Evolutionary conservation across 2,888 invertebrate genomes (phyloP).

Genomic region (Panorpa germanica): DNA sequence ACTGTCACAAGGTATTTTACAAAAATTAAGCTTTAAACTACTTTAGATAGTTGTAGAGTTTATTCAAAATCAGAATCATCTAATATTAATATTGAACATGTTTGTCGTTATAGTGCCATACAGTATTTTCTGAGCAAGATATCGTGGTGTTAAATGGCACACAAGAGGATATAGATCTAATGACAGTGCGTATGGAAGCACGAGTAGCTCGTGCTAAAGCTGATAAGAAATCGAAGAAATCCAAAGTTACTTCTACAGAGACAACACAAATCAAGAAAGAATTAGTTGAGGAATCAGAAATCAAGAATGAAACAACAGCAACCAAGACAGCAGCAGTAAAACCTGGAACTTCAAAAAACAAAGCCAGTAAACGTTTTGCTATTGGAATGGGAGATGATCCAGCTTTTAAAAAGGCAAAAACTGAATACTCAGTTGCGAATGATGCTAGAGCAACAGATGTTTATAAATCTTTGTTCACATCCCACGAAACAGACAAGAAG

Average conservation of each 20-base stretch:
- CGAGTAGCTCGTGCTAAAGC: conserved; percentile 47
- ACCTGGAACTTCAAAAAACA: neutral
- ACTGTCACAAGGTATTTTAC: conserved; percentile 35
- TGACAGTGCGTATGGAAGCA: conserved; percentile 43
- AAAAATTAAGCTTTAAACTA: too few relatives aligned
- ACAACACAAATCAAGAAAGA: conserved; percentile 22
- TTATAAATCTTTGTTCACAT: conserved; percentile 89
- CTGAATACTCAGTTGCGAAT: conserved; percentile 69
- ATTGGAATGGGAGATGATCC: conserved; percentile 35
- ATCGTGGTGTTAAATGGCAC: conserved; percentile 75
- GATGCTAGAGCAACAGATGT: conserved; percentile 82
- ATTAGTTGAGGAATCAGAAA: neutral
- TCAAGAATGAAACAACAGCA: neutral
- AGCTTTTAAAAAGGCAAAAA: conserved; percentile 56
- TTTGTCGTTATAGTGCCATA: conserved; percentile 43
- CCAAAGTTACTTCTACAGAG: conserved; percentile 10
- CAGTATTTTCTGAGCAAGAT: conserved; percentile 56
- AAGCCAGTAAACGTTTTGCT: too few relatives aligned
- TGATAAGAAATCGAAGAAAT: conserved; percentile 36
- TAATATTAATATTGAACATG: conserved; percentile 4
- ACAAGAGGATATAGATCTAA: conserved; percentile 51
- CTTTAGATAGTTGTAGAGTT: conserved; percentile 4
- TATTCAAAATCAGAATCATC: neutral
- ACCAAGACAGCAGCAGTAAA: neutral
- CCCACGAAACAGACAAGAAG: conserved; percentile 68